Base-by-base conservation (phyloP, 2,888 invertebrate genomes). In the Apoda limacodes region DNA sequence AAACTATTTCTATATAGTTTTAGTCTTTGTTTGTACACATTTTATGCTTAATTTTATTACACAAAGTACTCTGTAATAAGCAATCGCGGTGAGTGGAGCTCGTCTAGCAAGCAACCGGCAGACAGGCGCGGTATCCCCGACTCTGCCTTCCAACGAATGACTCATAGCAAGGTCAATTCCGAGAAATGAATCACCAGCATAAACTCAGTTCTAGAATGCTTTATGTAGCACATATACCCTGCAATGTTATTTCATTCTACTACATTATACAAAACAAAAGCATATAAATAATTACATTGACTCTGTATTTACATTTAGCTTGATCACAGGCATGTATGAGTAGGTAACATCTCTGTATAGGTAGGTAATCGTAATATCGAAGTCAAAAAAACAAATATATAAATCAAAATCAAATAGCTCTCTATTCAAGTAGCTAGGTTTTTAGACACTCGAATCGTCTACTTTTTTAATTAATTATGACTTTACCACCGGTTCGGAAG, bases 101-200 rank as follows among this genome's bases (percentile, higher is more conserved):
- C 62, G 69, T 63, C 66, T 68, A 70, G 62, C 63, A 59, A 67
- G 65, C 74, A 63, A 62, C 78, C 78, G 76, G 72, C 75, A 75
- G 76, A 74, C 78, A 76, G 70, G 76, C 76, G 78, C 81, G 81
- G 80, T 80, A 81, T 82, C 80, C 81, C 81, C 81, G 63, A 76
- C 78, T 78, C 76, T 80, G 80, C 78, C 76, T 76, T 72, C 74
- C 71, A 75, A 54, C 76, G 80, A 81, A 76, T 82, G 81, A 82
- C 81, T 82, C 81, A 82, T 80, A 69, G 78, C 81, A 80, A 82
- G 81, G 81, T 81, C 81, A 81, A 81, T 81, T 81, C 81, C 76
- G 80, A 82, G 78, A 78, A 78, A 78, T 81, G 81, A 82, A 78
- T 81, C 81, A 81, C 76, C 75, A 69, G 59, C 60, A 59, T 60